A percentile compares a stretch with the other conserved stretches of the same genome.
Conservation (phyloP, 2,888 invertebrate species). For the Acleris laterana region DNA sequence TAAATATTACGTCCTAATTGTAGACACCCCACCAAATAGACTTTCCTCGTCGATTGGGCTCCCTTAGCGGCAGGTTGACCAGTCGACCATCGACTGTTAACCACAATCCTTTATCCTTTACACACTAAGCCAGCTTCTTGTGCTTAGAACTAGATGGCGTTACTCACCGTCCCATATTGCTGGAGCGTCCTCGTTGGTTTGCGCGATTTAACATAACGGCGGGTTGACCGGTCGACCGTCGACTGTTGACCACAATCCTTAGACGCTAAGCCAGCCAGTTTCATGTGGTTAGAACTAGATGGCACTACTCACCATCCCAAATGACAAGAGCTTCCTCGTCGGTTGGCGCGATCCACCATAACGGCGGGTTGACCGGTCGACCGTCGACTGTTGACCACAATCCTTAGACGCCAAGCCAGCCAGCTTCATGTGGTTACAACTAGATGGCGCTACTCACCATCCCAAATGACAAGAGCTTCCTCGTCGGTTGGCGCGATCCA, state of each 20-base stretch:
- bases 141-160: neutral
- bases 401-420: too few species aligned
- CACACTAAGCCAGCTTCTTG: neutral
- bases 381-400: slow-evolving; percentile 81
- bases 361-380: slow-evolving; percentile 90
- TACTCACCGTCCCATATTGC: slow-evolving; percentile 82
- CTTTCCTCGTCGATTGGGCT: too few species aligned
- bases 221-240: slow-evolving; percentile 90
- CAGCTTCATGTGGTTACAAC: too few species aligned
- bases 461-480: slow-evolving; percentile 83
- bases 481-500: slow-evolving; percentile 90
- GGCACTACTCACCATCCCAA: slow-evolving; percentile 79
- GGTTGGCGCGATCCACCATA: slow-evolving; percentile 93
- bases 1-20: too few species aligned
- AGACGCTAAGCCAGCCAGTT: too few species aligned
- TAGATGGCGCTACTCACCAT: slow-evolving; percentile 68
- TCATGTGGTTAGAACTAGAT: neutral
- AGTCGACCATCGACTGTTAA: neutral
- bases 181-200: slow-evolving; percentile 86
- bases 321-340: slow-evolving; percentile 85
- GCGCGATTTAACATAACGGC: slow-evolving; percentile 95
- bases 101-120: neutral
- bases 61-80: too few species aligned
- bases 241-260: slow-evolving; percentile 61
- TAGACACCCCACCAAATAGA: too few species aligned